A percentile compares a stretch with the other conserved stretches of the same genome.
phyloP scores from a whole-genome alignment of 2,113 vertebrate genomes.

The Columba janthina region DNA sequence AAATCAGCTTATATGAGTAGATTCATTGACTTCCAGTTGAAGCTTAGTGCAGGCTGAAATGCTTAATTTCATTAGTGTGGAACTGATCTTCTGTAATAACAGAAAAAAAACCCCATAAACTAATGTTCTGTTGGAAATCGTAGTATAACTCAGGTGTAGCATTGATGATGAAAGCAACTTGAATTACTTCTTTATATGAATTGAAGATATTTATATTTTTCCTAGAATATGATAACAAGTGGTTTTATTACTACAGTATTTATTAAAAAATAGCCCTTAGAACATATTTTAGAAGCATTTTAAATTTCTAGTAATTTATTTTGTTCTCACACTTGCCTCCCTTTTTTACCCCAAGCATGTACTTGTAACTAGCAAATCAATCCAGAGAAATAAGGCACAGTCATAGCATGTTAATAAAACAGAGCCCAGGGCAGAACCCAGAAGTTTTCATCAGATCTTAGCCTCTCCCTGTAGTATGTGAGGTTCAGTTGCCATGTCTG shows the following conservation, averaged over 20 bases:
- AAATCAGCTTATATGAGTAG: conserved; percentile 4
- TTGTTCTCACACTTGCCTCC: not conserved
- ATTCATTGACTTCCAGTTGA: conserved; percentile 7
- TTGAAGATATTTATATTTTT: not conserved
- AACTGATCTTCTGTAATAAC: not conserved
- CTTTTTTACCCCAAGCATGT: not conserved
- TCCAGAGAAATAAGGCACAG: not conserved
- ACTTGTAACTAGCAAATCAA: not conserved
- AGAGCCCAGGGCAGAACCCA: not conserved
- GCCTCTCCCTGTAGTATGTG: rapidly evolving
- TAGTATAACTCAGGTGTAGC: not conserved
- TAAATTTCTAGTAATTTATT: not conserved
- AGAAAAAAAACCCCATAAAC: not conserved
- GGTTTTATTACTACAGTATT: not conserved
- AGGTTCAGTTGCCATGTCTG: not conserved
- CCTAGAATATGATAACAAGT: not conserved
- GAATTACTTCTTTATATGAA: not conserved
- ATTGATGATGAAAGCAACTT: not conserved
- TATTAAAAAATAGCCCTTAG: not conserved
- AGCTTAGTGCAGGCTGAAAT: conserved; percentile 1
- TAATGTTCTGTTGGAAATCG: not conserved
- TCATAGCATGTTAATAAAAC: not conserved
- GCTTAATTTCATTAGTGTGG: not conserved
- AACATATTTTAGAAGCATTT: not conserved
- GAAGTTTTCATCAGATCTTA: not conserved